Evolutionary conservation across 2,113 vertebrate species (phyloP).

Genomic region (Herpailurus yagouaroundi): DNA sequence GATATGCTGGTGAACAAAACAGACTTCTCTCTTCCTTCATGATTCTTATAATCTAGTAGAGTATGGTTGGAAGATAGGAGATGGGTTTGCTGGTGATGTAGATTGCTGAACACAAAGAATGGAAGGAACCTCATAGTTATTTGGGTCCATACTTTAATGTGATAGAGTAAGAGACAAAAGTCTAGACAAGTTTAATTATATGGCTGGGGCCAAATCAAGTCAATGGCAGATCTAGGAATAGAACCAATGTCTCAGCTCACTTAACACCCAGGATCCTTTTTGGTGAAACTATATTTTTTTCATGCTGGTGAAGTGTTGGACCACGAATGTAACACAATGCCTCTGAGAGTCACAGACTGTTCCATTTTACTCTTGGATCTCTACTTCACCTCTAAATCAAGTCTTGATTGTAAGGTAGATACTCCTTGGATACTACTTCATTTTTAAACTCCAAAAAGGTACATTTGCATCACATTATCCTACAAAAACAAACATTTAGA

Average conservation of each 20-base stretch:
- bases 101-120: not conserved
- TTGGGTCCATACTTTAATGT: not conserved
- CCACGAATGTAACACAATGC: not conserved
- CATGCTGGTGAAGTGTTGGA: not conserved
- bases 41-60: not conserved
- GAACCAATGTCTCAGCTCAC: slow-evolving; percentile 11
- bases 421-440: slow-evolving; percentile 31
- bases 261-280: slow-evolving; percentile 7
- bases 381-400: slow-evolving; percentile 30
- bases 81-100: not conserved
- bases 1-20: not conserved
- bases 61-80: not conserved
- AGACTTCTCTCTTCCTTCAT: not conserved
- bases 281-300: not conserved
- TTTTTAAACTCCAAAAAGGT: slow-evolving; percentile 53
- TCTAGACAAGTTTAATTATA: slow-evolving; percentile 27
- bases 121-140: slow-evolving; percentile 8
- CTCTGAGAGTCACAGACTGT: not conserved
- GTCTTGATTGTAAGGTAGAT: not conserved
- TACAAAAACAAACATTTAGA: slow-evolving; percentile 47
- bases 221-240: slow-evolving; percentile 52
- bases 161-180: not conserved
- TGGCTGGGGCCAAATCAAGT: slow-evolving; percentile 30
- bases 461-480: slow-evolving; percentile 58
- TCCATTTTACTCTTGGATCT: not conserved